Percentiles rank a stretch among this genome's conserved stretches.
These are phyloP conservation scores for Agrenia bidenticulata DNA, from an alignment of 2,888 invertebrate genomes.

Conservation along the genomic window DNA sequence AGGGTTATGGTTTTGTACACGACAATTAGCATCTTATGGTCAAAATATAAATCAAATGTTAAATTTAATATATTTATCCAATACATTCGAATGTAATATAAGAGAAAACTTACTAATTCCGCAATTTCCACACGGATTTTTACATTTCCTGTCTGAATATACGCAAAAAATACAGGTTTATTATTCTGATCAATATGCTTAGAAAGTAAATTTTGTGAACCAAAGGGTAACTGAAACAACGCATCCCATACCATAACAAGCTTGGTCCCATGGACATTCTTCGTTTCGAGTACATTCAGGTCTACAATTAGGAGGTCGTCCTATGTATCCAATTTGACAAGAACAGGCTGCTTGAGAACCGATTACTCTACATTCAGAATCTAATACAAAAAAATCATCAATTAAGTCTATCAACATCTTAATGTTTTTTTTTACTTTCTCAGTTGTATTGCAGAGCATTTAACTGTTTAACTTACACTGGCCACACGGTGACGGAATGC, in stretches of 20 bases:
- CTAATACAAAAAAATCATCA: conserved; percentile 3
- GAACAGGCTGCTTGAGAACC: conserved; percentile 66
- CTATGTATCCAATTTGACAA: conserved; percentile 59
- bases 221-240: too few species aligned
- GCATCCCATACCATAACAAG: conserved; percentile 63
- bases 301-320: conserved; percentile 59
- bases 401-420: not conserved
- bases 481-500: conserved; percentile 70
- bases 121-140: conserved; percentile 1
- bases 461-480: conserved; percentile 54
- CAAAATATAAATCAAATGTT: too few species aligned
- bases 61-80: too few species aligned
- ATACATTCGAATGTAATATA: too few species aligned
- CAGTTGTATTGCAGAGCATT: not conserved
- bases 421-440: too few species aligned
- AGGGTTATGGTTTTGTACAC: conserved; percentile 67
- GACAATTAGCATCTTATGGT: conserved; percentile 58
- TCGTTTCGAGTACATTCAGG: conserved; percentile 61
- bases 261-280: conserved; percentile 77
- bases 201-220: too few species aligned
- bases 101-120: not conserved
- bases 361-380: conserved; percentile 27
- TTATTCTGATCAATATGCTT: too few species aligned
- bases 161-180: too few species aligned
- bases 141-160: conserved; percentile 55